Conservation (phyloP, 2,797 vertebrate genomes). For the Pangasius macronema region DNA sequence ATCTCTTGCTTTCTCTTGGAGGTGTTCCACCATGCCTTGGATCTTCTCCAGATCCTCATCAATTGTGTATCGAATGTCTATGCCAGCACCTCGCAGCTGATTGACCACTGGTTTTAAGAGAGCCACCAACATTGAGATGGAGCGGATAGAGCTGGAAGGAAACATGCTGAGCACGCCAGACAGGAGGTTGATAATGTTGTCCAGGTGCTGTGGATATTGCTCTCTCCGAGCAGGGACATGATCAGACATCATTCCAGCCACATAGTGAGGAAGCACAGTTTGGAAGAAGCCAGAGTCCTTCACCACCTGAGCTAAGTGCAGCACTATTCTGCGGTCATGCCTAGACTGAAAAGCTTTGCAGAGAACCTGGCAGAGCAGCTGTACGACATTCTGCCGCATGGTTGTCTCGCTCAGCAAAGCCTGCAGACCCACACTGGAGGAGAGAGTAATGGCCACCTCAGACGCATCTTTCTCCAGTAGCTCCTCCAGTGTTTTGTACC, state of each 20-base stretch:
- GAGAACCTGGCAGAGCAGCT: slow-evolving; percentile 83
- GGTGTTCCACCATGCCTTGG: slow-evolving; percentile 74
- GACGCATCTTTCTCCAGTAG: slow-evolving; percentile 82
- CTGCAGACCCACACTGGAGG: slow-evolving; percentile 70
- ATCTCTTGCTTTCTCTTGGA: slow-evolving; percentile 82
- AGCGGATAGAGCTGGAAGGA: slow-evolving; percentile 82
- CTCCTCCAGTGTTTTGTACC: slow-evolving; percentile 78
- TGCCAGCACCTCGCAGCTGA: slow-evolving; percentile 77
- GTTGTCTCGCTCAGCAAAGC: slow-evolving; percentile 69
- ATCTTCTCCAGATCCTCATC: slow-evolving; percentile 77
- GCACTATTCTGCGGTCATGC: slow-evolving; percentile 76
- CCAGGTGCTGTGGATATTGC: slow-evolving; percentile 80
- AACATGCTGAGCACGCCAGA: slow-evolving; percentile 81
- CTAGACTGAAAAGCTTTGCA: slow-evolving; percentile 80
- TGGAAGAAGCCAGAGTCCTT: slow-evolving; percentile 86
- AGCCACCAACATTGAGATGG: slow-evolving; percentile 76
- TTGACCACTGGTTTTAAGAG: slow-evolving; percentile 78
- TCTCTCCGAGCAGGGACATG: slow-evolving; percentile 62
- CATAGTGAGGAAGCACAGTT: slow-evolving; percentile 77
- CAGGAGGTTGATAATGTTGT: slow-evolving; percentile 81
- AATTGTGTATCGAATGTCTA: slow-evolving; percentile 72
- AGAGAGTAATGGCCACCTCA: slow-evolving; percentile 82
- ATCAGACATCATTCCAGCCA: slow-evolving; percentile 80
- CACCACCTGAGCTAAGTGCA: slow-evolving; percentile 78
- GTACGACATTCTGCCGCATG: slow-evolving; percentile 77